Percentiles rank a stretch among this genome's conserved stretches.
These are phyloP conservation scores for Syngnathus floridae DNA, from an alignment of 2,113 vertebrate genomes.

Conservation along the genomic window DNA sequence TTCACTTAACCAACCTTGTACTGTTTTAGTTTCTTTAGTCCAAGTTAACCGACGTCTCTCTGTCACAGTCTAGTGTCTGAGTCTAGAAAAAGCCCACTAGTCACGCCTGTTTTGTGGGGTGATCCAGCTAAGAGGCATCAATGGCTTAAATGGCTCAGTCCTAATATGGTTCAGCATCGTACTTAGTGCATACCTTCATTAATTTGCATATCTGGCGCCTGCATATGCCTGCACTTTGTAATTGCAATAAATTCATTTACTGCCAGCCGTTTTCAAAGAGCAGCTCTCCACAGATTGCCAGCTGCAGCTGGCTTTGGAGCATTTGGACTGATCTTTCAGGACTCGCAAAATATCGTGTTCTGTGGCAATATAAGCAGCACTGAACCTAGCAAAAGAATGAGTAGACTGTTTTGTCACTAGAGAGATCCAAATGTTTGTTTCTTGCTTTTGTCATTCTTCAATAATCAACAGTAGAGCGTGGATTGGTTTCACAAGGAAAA, in stretches of 20 bases:
- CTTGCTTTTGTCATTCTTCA: too few species aligned
- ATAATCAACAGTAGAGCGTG: too few species aligned
- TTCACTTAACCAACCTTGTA: background rate
- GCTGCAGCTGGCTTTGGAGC: too few species aligned
- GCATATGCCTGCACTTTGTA: background rate
- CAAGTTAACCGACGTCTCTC: background rate
- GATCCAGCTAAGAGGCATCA: slow-evolving; percentile 13
- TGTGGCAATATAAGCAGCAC: too few species aligned
- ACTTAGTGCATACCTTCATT: background rate
- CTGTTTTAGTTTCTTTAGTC: background rate
- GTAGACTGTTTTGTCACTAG: too few species aligned
- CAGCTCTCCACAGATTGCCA: background rate
- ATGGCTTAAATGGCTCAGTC: slow-evolving; percentile 6
- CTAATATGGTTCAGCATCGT: background rate
- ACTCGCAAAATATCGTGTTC: too few species aligned
- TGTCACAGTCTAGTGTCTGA: slow-evolving; percentile 8
- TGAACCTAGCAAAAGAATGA: too few species aligned
- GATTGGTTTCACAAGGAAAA: too few species aligned
- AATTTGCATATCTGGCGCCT: background rate
- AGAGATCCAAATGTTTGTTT: too few species aligned
- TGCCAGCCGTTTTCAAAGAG: background rate
- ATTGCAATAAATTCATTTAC: background rate
- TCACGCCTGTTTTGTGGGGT: slow-evolving; percentile 35
- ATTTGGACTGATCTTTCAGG: too few species aligned
- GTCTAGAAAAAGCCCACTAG: slow-evolving; percentile 24